phyloP scores from a whole-genome alignment of 2,888 invertebrate species.

The Hofmannophila pseudospretella region DNA sequence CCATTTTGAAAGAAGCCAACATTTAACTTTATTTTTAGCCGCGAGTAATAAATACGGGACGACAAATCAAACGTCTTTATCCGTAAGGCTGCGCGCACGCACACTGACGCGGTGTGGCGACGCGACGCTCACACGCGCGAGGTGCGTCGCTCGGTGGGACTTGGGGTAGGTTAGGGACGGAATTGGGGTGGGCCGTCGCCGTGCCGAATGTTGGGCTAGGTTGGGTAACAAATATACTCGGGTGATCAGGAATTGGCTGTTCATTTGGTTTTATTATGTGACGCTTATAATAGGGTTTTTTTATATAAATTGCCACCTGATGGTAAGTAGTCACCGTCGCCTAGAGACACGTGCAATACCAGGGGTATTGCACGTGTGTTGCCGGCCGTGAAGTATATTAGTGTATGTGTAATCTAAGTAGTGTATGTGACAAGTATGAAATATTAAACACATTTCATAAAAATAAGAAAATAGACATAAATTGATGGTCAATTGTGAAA shows the following conservation, averaged over 20 bases:
- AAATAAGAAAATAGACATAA: no score
- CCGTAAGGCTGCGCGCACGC: conserved; percentile 1
- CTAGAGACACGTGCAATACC: no score
- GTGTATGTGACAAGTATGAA: no score
- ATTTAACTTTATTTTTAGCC: conserved; percentile 8
- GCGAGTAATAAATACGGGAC: conserved; percentile 15
- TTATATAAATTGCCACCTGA: no score
- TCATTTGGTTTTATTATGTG: no score
- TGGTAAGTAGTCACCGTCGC: no score
- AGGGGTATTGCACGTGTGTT: no score
- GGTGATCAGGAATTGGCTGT: conserved; percentile 3
- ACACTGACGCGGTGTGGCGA: not conserved
- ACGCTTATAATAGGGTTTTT: no score
- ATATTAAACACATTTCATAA: no score
- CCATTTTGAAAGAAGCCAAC: conserved; percentile 11
- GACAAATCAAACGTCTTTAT: conserved; percentile 34
- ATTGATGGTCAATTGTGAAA: no score
- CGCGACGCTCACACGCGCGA: conserved; percentile 5
- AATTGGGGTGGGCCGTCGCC: conserved; percentile 58
- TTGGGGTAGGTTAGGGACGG: conserved; percentile 71
- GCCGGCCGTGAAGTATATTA: no score
- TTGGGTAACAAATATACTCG: conserved; percentile 61
- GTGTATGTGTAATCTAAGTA: no score
- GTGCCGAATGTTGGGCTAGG: conserved; percentile 69
- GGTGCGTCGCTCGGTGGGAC: conserved; percentile 10